A percentile compares a stretch with the other conserved stretches of the same genome.
Evolutionary conservation across 1,140 invertebrate species (phyloP).

Genomic region (Paraescarpia echinospica): DNA sequence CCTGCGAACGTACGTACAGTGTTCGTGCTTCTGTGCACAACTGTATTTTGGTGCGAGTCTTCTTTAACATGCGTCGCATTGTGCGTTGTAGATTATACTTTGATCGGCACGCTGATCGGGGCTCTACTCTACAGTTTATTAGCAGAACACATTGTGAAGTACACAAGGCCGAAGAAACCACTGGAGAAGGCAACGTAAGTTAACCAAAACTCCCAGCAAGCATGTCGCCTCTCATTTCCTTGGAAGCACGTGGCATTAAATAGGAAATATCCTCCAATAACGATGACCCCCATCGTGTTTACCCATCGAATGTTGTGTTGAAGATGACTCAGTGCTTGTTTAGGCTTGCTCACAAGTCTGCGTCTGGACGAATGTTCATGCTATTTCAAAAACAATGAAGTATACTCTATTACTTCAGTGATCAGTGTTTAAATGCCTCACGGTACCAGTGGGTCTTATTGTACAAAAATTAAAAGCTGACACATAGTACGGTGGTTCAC

Average conservation of each 20-base stretch:
- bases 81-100: constrained; percentile 40
- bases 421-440: too few species aligned
- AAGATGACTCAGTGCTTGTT: neutral
- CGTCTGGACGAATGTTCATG: too few species aligned
- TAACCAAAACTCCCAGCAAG: neutral
- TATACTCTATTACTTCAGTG: too few species aligned
- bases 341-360: too few species aligned
- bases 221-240: neutral
- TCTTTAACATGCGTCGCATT: neutral
- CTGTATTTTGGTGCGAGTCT: neutral
- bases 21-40: too few species aligned
- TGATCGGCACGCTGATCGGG: constrained; percentile 40
- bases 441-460: too few species aligned
- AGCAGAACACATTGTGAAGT: constrained; percentile 29
- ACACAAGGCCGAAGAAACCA: constrained; percentile 35
- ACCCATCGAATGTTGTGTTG: neutral
- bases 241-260: neutral
- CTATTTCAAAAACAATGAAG: too few species aligned
- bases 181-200: constrained; percentile 15
- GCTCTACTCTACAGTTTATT: constrained; percentile 43
- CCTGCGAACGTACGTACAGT: too few species aligned
- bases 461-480: too few species aligned
- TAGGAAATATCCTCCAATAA: neutral
- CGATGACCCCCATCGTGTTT: neutral
- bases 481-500: too few species aligned